A percentile compares a stretch with the other conserved stretches of the same genome.
phyloP scores from a whole-genome alignment of 2,797 vertebrate genomes.

The Spondyliosoma cantharus region DNA sequence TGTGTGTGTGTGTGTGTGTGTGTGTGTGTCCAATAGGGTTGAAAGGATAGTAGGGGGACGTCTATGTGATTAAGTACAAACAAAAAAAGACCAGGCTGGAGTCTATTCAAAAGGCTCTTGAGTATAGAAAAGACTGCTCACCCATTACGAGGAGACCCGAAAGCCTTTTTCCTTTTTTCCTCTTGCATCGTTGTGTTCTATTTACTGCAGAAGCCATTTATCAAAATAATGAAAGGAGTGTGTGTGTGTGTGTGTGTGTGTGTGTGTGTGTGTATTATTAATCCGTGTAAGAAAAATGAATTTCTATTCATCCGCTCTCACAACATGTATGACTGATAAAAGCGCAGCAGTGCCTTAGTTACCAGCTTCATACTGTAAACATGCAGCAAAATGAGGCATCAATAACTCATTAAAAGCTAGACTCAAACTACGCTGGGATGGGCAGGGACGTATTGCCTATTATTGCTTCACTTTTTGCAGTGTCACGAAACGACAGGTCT shows the following conservation, averaged over 20 bases:
- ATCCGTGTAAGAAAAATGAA: constrained; percentile 41
- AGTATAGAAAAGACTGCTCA: constrained; percentile 64
- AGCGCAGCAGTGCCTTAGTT: constrained; percentile 48
- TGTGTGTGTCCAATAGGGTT: constrained; percentile 27
- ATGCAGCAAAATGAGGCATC: constrained; percentile 50
- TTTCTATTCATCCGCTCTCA: constrained; percentile 56
- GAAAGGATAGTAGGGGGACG: constrained; percentile 46
- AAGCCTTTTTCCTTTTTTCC: constrained; percentile 49
- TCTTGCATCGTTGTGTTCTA: constrained; percentile 35
- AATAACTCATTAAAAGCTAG: constrained; percentile 55
- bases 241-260: constrained; percentile 47
- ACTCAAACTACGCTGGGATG: constrained; percentile 57
- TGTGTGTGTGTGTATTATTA: constrained; percentile 56
- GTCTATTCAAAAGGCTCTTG: constrained; percentile 71
- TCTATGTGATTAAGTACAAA: constrained; percentile 58
- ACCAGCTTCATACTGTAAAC: constrained; percentile 58
- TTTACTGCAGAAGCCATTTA: constrained; percentile 66
- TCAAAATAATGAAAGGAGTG: constrained; percentile 58
- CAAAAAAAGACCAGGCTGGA: constrained; percentile 58
- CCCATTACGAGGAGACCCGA: constrained; percentile 61
- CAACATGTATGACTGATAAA: constrained; percentile 48
- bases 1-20: constrained; percentile 25
- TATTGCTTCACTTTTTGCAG: constrained; percentile 53
- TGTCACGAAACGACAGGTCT: constrained; percentile 70
- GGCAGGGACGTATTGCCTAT: constrained; percentile 38